These are phyloP conservation scores for Taurulus bubalis DNA, from an alignment of 2,113 vertebrate species.

Conservation along the genomic window DNA sequence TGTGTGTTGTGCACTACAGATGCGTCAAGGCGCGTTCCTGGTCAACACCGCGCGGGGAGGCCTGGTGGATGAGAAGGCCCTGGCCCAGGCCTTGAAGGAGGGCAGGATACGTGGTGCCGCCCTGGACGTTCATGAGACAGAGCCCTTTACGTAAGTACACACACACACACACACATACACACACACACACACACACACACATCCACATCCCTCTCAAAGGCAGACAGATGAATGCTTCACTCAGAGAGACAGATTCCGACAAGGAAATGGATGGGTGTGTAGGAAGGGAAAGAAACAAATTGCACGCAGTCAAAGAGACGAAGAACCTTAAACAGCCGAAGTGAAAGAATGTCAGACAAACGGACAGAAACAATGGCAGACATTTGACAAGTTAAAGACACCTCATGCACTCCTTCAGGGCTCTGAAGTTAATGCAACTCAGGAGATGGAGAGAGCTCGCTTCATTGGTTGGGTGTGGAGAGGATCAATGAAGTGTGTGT, in stretches of 20 bases:
- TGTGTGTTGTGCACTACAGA: constrained; percentile 78
- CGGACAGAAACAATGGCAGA: constrained; percentile 16
- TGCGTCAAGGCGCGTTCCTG: constrained; percentile 98
- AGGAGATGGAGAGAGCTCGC: constrained; percentile 15
- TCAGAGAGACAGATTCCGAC: constrained; percentile 1
- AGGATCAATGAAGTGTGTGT: neutral
- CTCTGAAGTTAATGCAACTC: constrained; percentile 31
- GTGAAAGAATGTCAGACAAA: constrained; percentile 10
- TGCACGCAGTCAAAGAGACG: neutral
- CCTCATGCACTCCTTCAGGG: constrained; percentile 16
- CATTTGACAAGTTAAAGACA: constrained; percentile 38
- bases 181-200: neutral
- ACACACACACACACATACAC: neutral
- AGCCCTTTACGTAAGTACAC: constrained; percentile 91
- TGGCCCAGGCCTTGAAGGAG: constrained; percentile 97
- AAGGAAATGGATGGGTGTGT: constrained; percentile 7
- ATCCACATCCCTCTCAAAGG: neutral
- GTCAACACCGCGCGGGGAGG: constrained; percentile 95
- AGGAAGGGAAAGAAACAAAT: constrained; percentile 15
- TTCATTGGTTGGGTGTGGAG: constrained; percentile 22
- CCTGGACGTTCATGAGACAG: constrained; percentile 95
- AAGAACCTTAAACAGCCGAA: constrained; percentile 21
- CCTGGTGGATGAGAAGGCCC: constrained; percentile 98
- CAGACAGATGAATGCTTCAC: neutral
- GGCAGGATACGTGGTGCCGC: constrained; percentile 97